phyloP scores from a whole-genome alignment of 2,113 vertebrate genomes.

The Eulemur macaco region DNA sequence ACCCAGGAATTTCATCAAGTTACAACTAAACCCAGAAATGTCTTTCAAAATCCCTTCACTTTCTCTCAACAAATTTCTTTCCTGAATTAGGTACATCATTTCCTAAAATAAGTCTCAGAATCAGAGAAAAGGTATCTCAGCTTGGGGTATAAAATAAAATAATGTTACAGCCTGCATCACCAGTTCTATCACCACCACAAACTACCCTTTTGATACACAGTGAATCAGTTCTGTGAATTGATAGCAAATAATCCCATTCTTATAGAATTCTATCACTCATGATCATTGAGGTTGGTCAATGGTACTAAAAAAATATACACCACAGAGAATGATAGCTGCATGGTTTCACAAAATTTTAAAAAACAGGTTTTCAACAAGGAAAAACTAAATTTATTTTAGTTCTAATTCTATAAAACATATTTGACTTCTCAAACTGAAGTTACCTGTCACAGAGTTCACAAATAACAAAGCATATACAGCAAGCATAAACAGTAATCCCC shows the following conservation, averaged over 20 bases:
- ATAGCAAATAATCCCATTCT: not conserved
- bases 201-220: not conserved
- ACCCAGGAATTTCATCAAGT: not conserved
- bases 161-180: not conserved
- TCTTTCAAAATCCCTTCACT: slow-evolving; percentile 41
- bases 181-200: not conserved
- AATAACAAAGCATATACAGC: not conserved
- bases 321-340: not conserved
- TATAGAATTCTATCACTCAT: not conserved
- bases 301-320: not conserved
- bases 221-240: not conserved
- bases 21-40: slow-evolving; percentile 1
- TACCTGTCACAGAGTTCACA: not conserved
- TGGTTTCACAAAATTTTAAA: slow-evolving; percentile 9
- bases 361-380: not conserved
- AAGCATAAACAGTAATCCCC: not conserved
- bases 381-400: not conserved
- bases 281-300: not conserved
- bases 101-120: slow-evolving; percentile 16
- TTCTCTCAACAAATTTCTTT: not conserved
- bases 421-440: slow-evolving; percentile 12
- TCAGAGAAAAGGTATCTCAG: not conserved
- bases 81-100: not conserved
- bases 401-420: not conserved
- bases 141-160: not conserved